A percentile compares a stretch with the other conserved stretches of the same genome.
Evolutionary conservation across 1,140 invertebrate genomes (phyloP).

Genomic region (Amyelois transitella): DNA sequence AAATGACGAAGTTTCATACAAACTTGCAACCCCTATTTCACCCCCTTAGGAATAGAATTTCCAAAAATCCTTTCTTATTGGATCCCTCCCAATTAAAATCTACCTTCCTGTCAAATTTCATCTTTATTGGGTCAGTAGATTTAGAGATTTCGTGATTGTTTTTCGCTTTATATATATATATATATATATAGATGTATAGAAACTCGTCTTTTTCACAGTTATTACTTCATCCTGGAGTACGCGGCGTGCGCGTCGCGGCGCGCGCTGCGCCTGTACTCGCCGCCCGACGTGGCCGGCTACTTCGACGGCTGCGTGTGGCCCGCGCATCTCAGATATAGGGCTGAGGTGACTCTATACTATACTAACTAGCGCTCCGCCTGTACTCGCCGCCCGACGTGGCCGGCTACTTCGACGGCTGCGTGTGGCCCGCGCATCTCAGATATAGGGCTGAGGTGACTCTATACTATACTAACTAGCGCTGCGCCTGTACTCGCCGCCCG

Average conservation of each 20-base stretch:
- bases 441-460: constrained; percentile 38
- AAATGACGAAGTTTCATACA: no score
- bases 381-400: constrained; percentile 87
- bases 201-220: constrained; percentile 64
- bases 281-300: constrained; percentile 86
- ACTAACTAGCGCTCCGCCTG: constrained; percentile 56
- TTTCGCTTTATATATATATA: no score
- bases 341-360: constrained; percentile 24
- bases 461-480: constrained; percentile 16
- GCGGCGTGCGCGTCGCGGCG: constrained; percentile 80
- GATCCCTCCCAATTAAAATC: no score
- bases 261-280: constrained; percentile 79
- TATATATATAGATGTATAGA: no score
- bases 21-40: no score
- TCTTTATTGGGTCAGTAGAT: no score
- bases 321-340: constrained; percentile 73
- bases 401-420: constrained; percentile 85
- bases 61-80: no score
- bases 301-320: constrained; percentile 88
- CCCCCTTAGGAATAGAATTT: no score
- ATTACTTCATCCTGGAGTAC: constrained; percentile 81
- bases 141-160: no score
- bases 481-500: constrained; percentile 84
- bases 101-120: no score
- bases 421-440: constrained; percentile 83